These are phyloP conservation scores for Pemphigus obesinymphae DNA, from an alignment of 1,140 invertebrate species.

Conservation along the genomic window DNA sequence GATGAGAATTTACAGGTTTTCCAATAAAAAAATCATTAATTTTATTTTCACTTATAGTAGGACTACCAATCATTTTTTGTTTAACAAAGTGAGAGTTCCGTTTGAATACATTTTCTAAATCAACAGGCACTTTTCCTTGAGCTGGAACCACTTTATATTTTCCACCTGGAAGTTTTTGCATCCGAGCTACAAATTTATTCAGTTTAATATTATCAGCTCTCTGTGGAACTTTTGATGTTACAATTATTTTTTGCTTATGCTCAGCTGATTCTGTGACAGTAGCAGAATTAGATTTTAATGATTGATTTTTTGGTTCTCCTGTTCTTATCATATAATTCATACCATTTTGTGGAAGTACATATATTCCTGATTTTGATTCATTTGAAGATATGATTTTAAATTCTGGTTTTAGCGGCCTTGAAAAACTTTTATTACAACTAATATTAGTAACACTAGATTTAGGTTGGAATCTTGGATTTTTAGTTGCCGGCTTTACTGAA, in stretches of 20 bases:
- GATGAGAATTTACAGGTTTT: not conserved
- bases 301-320: not conserved
- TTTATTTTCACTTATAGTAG: not conserved
- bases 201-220: not conserved
- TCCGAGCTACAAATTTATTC: not conserved
- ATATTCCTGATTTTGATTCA: not conserved
- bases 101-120: constrained; percentile 14
- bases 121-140: not conserved
- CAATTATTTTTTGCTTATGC: not conserved
- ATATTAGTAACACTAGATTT: not conserved
- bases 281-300: not conserved
- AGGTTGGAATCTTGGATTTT: not conserved
- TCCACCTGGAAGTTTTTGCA: not conserved
- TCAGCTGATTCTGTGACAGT: not conserved
- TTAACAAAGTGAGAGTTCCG: not conserved
- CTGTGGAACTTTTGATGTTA: not conserved
- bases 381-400: not conserved
- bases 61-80: not conserved
- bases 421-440: not conserved
- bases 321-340: not conserved
- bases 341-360: not conserved
- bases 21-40: not conserved
- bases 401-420: not conserved
- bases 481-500: not conserved
- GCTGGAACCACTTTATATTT: constrained; percentile 15